A percentile compares a stretch with the other conserved stretches of the same genome.
Evolutionary conservation across 2,113 vertebrate species (phyloP).

Genomic region (Cinclus cinclus): DNA sequence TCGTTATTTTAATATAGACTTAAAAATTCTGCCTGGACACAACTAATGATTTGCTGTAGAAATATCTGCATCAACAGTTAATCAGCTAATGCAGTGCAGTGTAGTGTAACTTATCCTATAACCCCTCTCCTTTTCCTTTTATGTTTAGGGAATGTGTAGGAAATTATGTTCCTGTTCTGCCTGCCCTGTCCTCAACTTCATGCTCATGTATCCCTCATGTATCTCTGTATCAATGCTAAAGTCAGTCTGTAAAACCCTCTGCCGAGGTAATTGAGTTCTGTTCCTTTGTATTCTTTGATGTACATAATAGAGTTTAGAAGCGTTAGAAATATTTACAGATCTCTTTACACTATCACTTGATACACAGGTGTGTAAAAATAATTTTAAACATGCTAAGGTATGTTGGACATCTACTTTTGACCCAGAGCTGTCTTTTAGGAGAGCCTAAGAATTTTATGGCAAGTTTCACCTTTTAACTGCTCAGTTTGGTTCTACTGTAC

Average conservation of each 20-base stretch:
- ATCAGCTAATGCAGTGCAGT: neutral
- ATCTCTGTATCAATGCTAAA: neutral
- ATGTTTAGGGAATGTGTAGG: neutral
- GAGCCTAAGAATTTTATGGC: neutral
- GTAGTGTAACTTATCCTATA: neutral
- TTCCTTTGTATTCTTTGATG: neutral
- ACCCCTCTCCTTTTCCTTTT: neutral
- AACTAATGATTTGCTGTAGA: neutral
- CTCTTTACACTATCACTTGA: neutral
- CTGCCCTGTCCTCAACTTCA: rapidly evolving
- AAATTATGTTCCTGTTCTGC: neutral
- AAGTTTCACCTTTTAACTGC: neutral
- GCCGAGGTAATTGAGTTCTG: neutral
- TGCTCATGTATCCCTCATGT: neutral
- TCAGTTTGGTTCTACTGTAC: neutral
- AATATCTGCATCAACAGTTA: neutral
- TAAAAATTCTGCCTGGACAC: neutral
- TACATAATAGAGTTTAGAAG: neutral
- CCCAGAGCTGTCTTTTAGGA: neutral
- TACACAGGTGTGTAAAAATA: neutral
- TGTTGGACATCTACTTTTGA: neutral
- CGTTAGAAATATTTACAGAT: neutral
- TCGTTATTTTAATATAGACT: neutral
- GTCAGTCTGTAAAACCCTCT: neutral
- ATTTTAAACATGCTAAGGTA: neutral